phyloP scores from a whole-genome alignment of 2,113 vertebrate species.

The Panthera leo region DNA sequence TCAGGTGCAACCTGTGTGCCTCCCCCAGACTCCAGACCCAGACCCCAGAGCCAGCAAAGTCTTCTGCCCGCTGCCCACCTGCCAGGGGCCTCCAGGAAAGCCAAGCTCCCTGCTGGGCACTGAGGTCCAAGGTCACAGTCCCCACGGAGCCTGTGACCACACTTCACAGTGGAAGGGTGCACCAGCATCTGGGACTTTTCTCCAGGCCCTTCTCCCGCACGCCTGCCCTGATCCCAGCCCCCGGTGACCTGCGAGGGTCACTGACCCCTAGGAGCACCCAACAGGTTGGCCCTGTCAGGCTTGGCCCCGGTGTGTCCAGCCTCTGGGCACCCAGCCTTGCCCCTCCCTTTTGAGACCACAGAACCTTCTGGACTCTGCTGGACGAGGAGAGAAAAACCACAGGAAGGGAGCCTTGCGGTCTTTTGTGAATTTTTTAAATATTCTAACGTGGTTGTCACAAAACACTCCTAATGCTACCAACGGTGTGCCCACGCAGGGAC shows the following conservation, averaged over 20 bases:
- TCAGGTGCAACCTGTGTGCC: background rate
- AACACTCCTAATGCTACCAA: background rate
- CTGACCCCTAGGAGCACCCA: rapidly evolving
- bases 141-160: rapidly evolving
- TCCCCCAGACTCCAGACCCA: background rate
- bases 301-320: rapidly evolving
- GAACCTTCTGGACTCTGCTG: background rate
- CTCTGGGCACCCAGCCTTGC: background rate
- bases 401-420: background rate
- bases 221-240: background rate
- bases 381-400: background rate
- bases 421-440: background rate
- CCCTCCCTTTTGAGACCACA: background rate
- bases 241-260: rapidly evolving
- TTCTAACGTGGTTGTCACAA: background rate
- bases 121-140: background rate
- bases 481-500: rapidly evolving
- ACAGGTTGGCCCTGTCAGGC: background rate
- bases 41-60: too few species aligned
- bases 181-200: too few species aligned
- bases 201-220: background rate
- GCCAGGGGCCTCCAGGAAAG: background rate
- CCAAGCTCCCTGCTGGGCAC: background rate
- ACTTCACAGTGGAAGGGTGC: rapidly evolving
- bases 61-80: rapidly evolving